Percentiles rank a stretch among this genome's conserved stretches.
These are phyloP conservation scores for Vulpes ferrilata DNA, from an alignment of 2,113 vertebrate species.

Conservation along the genomic window DNA sequence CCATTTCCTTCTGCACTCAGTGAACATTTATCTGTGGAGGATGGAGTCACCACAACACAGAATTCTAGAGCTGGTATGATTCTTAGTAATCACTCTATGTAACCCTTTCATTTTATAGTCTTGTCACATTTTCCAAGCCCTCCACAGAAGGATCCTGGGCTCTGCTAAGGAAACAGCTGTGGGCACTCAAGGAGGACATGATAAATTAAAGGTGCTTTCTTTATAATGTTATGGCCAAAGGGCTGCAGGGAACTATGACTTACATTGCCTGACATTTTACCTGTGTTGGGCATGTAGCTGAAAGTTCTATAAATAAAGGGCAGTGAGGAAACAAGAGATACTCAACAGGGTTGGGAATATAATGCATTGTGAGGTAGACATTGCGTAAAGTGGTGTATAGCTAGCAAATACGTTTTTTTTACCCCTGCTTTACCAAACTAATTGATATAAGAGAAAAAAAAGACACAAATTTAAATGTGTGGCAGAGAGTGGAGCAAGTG, in stretches of 20 bases:
- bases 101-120: slow-evolving; percentile 18
- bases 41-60: not conserved
- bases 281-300: slow-evolving; percentile 42
- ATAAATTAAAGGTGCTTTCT: slow-evolving; percentile 41
- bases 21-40: slow-evolving; percentile 74
- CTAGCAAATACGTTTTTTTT: not conserved
- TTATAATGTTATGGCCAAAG: slow-evolving; percentile 44
- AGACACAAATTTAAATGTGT: not conserved
- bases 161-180: slow-evolving; percentile 69
- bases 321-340: not conserved
- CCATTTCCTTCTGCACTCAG: slow-evolving; percentile 67
- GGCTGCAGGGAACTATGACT: slow-evolving; percentile 16
- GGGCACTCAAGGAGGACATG: slow-evolving; percentile 5
- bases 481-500: not conserved
- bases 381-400: not conserved
- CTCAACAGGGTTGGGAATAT: not conserved
- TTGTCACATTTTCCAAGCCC: slow-evolving; percentile 60
- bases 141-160: not conserved
- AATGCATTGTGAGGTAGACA: not conserved
- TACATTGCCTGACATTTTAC: slow-evolving; percentile 64
- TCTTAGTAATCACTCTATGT: not conserved
- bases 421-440: not conserved
- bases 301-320: slow-evolving; percentile 65
- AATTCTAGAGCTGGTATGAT: not conserved
- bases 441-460: not conserved